These are phyloP conservation scores for Uria lomvia DNA, from an alignment of 2,113 vertebrate genomes.

Conservation along the genomic window DNA sequence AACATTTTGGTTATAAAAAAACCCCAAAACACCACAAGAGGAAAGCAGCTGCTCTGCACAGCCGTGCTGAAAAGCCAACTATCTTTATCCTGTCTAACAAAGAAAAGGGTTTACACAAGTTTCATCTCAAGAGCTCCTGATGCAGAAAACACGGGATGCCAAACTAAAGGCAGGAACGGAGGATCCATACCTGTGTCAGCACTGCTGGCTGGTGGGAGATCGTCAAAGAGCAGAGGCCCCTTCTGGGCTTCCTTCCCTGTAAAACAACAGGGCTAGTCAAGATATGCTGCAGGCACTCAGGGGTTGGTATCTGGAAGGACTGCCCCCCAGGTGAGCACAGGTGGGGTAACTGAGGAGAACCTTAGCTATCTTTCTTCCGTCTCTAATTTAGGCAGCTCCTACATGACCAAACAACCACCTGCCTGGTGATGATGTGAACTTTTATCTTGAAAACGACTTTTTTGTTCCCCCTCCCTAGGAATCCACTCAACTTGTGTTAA, in stretches of 20 bases:
- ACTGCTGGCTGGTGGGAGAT: conserved; percentile 69
- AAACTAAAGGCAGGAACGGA: not conserved
- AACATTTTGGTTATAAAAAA: not conserved
- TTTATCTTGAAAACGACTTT: not conserved
- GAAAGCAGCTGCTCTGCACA: not conserved
- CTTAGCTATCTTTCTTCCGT: too few species aligned
- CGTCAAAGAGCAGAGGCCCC: conserved; percentile 65
- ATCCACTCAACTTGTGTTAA: not conserved
- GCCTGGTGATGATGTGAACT: not conserved
- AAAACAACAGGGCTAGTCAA: conserved; percentile 46
- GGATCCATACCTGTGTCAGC: conserved; percentile 69
- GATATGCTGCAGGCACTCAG: accelerated
- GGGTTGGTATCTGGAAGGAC: not conserved
- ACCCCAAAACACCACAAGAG: not conserved
- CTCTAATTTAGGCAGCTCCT: not conserved
- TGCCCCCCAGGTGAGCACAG: not conserved
- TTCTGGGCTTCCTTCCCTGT: conserved; percentile 64
- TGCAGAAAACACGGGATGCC: not conserved
- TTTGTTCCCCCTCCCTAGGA: not conserved
- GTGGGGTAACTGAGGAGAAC: not conserved
- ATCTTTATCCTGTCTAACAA: not conserved
- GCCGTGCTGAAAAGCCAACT: not conserved
- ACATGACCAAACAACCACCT: not conserved
- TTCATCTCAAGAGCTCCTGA: conserved; percentile 21
- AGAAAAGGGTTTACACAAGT: not conserved